Conservation (phyloP, 2,797 vertebrate species). For the Hephaestus fuliginosus region DNA sequence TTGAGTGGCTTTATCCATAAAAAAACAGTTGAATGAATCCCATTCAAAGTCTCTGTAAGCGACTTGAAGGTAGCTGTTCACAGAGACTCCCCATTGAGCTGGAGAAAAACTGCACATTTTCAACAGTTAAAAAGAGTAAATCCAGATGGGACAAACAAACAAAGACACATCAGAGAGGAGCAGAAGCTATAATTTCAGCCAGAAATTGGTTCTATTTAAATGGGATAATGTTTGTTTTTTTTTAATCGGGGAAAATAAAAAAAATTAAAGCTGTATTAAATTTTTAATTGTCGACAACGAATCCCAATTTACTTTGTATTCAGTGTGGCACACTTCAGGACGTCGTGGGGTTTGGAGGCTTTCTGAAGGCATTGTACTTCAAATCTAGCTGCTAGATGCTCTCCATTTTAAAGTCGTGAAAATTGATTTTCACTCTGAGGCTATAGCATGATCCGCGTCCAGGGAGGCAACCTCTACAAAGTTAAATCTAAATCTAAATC, state of each 20-base stretch:
- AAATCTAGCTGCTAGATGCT: conserved; percentile 46
- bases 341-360: conserved; percentile 40
- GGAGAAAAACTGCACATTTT: conserved; percentile 27
- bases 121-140: not conserved
- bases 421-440: conserved; percentile 68
- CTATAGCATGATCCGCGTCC: conserved; percentile 40
- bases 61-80: conserved; percentile 32
- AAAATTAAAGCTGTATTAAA: conserved; percentile 9
- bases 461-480: conserved; percentile 44
- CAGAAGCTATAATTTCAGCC: conserved; percentile 22
- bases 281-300: conserved; percentile 42
- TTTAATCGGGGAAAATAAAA: not conserved
- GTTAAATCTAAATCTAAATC: conserved; percentile 43
- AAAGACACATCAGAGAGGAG: conserved; percentile 25
- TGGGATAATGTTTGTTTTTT: not conserved
- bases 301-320: conserved; percentile 50
- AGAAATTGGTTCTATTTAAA: conserved; percentile 12
- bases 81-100: conserved; percentile 30
- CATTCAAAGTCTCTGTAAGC: conserved; percentile 40
- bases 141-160: conserved; percentile 37
- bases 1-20: conserved; percentile 4
- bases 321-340: conserved; percentile 25
- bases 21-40: conserved; percentile 27
- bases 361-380: conserved; percentile 50
- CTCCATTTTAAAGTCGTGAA: conserved; percentile 68